phyloP scores from a whole-genome alignment of 2,113 vertebrate genomes.

The Salvelinus namaycush region DNA sequence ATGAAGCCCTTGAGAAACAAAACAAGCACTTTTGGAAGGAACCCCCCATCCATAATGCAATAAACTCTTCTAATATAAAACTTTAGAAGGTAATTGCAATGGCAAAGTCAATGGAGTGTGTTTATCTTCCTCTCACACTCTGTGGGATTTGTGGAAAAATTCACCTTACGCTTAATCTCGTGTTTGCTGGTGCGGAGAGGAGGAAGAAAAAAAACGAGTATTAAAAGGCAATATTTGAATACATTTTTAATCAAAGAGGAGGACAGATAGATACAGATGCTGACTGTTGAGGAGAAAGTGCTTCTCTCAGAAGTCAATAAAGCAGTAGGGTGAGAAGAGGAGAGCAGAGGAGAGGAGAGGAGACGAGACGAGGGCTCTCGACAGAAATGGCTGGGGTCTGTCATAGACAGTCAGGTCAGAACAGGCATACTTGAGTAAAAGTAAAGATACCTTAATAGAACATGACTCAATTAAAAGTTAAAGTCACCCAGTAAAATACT shows the following conservation, averaged over 20 bases:
- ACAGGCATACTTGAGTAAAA: too few species aligned
- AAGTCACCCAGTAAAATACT: too few species aligned
- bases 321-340: slow-evolving; percentile 7
- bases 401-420: not conserved
- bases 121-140: slow-evolving; percentile 89
- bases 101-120: slow-evolving; percentile 86
- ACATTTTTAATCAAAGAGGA: slow-evolving; percentile 79
- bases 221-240: slow-evolving; percentile 84
- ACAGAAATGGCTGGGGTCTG: slow-evolving; percentile 7
- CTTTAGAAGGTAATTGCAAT: slow-evolving; percentile 87
- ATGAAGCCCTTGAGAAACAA: slow-evolving; percentile 69
- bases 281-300: slow-evolving; percentile 18
- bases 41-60: slow-evolving; percentile 69
- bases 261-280: slow-evolving; percentile 76
- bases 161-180: slow-evolving; percentile 84
- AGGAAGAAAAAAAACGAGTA: slow-evolving; percentile 68
- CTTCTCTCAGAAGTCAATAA: slow-evolving; percentile 33
- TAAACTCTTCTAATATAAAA: slow-evolving; percentile 81
- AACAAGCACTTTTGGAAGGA: slow-evolving; percentile 67
- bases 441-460: too few species aligned
- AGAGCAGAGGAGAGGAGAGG: not conserved
- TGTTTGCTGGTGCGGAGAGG: slow-evolving; percentile 78
- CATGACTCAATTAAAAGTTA: too few species aligned
- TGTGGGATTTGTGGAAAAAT: slow-evolving; percentile 82
- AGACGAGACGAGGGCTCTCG: not conserved